Base-by-base conservation (phyloP, 2,888 invertebrate genomes). In the Amphiduros pacificus region DNA sequence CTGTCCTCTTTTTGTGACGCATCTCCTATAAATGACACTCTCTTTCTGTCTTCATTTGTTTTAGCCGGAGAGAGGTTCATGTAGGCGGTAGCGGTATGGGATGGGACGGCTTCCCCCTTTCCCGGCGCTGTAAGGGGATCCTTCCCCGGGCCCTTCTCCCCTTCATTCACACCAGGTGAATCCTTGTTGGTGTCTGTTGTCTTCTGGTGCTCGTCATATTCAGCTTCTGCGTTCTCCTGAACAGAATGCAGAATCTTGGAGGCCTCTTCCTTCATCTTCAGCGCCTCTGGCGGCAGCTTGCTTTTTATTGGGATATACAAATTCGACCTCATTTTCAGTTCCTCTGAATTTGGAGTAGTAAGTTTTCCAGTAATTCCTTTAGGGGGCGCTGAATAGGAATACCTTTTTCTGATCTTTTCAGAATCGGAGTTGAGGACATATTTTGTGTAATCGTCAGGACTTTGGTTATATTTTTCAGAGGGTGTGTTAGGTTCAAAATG, bases 301-400 rank as follows among this genome's bases (percentile, higher is more conserved):
- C 70, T 67, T 55, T 76, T 76, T 24, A 76, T 67, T 1, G 76
- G 75, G 5, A 75, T 64, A 61, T 69, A 74, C 49, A 76, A 65
- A 61, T 70, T 73, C 4, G 76, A 75, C 11, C 53, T 14, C 9
- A 53, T 50, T 11, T 44, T 36, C 17, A 59, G 40, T 44, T 53
- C 28, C 14, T 53, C 17, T 1, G 59, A 59, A 20, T 59, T n/a
- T 1, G 59, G 52, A 2, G 59, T 59, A 11, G 48, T 24, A 14
- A 17, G 2, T 20, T 53, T 52, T 3, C 59, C 53, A 9, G 41
- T 52, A 2, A 59, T 22, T 5, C 59, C 59, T 22, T 44, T 31
- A 0, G 71, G 68, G 0, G 77, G 77, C 3, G 76, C 75, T 5
- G 75, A 76, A 29, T 71, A 71, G 17, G 73, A 70, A 55, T 76